Conservation (phyloP, 2,797 vertebrate genomes). For the Coregonus sp. region DNA sequence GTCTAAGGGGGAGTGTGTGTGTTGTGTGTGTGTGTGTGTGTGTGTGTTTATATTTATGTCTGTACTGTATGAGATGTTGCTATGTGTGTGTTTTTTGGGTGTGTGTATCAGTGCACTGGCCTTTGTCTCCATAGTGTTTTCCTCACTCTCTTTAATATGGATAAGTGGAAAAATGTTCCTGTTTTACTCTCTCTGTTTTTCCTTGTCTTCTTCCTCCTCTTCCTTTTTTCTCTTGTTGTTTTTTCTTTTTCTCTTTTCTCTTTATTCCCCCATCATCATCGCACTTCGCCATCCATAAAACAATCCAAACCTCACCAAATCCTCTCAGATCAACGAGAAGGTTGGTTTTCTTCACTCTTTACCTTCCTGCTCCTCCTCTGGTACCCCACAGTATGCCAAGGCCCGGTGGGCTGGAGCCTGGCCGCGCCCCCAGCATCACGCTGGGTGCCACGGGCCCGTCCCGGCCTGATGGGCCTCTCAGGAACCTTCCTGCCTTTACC, state of each 20-base stretch:
- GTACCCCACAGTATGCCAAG: conserved; percentile 45
- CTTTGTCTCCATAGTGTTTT: conserved; percentile 51
- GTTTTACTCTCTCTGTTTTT: conserved; percentile 78
- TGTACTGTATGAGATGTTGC: neutral
- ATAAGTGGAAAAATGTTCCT: conserved; percentile 74
- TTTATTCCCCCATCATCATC: conserved; percentile 90
- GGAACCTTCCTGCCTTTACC: conserved; percentile 26
- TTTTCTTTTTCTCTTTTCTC: conserved; percentile 76
- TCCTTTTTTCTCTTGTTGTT: conserved; percentile 60
- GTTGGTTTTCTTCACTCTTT: conserved; percentile 97
- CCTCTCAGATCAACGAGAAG: conserved; percentile 99
- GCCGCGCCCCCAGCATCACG: conserved; percentile 56
- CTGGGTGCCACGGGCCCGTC: conserved; percentile 66
- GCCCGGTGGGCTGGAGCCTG: conserved; percentile 67
- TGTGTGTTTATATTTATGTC: neutral
- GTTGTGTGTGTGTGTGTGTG: too few relatives aligned
- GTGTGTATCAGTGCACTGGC: conserved; percentile 27
- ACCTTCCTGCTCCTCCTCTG: conserved; percentile 43
- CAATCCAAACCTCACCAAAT: conserved; percentile 81
- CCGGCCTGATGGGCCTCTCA: conserved; percentile 39
- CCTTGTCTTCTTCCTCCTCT: conserved; percentile 52
- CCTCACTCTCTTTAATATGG: conserved; percentile 51
- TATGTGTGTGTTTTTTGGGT: conserved; percentile 7
- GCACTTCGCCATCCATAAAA: conserved; percentile 90
- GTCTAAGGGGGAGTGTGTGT: too few relatives aligned